Evolutionary conservation across 2,113 vertebrate genomes (phyloP).

Genomic region (Myxocyprinus asiaticus): DNA sequence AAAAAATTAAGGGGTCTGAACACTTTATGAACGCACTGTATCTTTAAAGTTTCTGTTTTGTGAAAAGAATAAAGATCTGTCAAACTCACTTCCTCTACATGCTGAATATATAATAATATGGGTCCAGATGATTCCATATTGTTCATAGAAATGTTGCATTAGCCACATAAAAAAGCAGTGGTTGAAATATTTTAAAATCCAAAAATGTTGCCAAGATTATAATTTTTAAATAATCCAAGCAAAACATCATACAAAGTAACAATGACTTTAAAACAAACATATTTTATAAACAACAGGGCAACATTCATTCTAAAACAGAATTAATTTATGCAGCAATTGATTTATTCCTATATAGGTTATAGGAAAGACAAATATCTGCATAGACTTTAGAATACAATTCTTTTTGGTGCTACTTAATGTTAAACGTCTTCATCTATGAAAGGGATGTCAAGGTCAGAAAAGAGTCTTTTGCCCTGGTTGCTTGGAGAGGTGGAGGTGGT

Average conservation of each 20-base stretch:
- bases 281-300: not conserved
- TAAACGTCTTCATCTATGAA: slow-evolving; percentile 72
- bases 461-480: slow-evolving; percentile 64
- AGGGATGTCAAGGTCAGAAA: slow-evolving; percentile 81
- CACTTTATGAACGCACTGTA: no score
- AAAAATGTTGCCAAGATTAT: not conserved
- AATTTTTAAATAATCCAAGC: not conserved
- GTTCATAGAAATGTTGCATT: not conserved
- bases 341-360: not conserved
- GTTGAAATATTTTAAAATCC: not conserved
- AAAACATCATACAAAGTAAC: not conserved
- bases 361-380: slow-evolving; percentile 4
- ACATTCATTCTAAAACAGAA: not conserved
- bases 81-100: not conserved
- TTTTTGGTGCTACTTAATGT: slow-evolving; percentile 4
- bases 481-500: slow-evolving; percentile 13
- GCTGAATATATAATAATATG: not conserved
- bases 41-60: not conserved
- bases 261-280: not conserved
- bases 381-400: not conserved
- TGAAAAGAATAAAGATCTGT: not conserved
- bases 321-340: not conserved
- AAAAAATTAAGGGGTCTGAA: no score
- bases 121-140: not conserved
- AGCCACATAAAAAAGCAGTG: not conserved